phyloP scores from a whole-genome alignment of 2,113 vertebrate species.

The Cichladusa arquata region DNA sequence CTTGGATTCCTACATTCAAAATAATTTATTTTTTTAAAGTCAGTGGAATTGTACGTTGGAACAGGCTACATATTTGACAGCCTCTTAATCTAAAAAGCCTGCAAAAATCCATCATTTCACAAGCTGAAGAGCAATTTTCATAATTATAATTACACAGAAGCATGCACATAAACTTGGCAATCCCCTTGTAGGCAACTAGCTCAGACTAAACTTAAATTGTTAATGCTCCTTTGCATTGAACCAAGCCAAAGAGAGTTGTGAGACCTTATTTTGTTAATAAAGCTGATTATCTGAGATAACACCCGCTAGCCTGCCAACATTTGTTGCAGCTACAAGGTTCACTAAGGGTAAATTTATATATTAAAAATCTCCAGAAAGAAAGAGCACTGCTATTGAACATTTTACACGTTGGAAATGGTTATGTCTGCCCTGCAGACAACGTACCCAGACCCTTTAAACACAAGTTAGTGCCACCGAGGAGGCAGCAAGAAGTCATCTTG shows the following conservation, averaged over 20 bases:
- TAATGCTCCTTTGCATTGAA: constrained; percentile 44
- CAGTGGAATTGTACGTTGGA: neutral
- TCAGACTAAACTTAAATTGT: constrained; percentile 54
- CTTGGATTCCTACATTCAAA: neutral
- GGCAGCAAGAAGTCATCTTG: neutral
- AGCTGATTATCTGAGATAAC: constrained; percentile 70
- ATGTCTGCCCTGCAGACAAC: neutral
- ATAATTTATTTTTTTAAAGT: neutral
- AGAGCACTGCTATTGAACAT: neutral
- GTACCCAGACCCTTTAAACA: neutral
- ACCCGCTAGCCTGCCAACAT: constrained; percentile 34
- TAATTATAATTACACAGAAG: constrained; percentile 71
- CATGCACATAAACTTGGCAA: constrained; percentile 61
- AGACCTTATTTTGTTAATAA: constrained; percentile 61
- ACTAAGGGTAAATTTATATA: constrained; percentile 50
- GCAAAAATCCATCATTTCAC: constrained; percentile 35
- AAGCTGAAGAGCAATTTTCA: constrained; percentile 55
- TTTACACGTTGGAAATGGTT: neutral
- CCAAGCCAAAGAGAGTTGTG: constrained; percentile 21
- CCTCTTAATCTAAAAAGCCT: constrained; percentile 41
- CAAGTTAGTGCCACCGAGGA: neutral
- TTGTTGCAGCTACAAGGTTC: constrained; percentile 52
- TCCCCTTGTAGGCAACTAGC: constrained; percentile 2
- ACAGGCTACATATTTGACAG: constrained; percentile 13
- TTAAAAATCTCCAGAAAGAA: neutral